Evolutionary conservation across 2,797 vertebrate species (phyloP), one percentile per base, ranked within the genome.

Genomic region (Tarsius wallacei): DNA sequence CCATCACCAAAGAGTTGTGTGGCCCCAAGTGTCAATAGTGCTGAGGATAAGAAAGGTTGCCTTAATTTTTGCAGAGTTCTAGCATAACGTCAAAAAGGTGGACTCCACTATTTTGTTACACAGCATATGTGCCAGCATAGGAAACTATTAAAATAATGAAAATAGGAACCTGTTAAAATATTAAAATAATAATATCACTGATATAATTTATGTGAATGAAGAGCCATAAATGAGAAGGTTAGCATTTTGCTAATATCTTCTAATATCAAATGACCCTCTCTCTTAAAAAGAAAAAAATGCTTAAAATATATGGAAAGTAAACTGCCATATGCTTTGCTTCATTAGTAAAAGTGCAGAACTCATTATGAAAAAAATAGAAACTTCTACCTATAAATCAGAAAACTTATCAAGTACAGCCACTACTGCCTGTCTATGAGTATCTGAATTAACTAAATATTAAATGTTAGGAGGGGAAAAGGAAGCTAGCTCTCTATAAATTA

Each of bases 361-460:
- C 16, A 92, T 95, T 78, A 90, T 84, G 21, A 89, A 92, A 90
- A 64, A 86, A 76, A 26, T 8, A 88, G 22, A 95, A 92, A 83
- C 4, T 51, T 78, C 51, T 22, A 33, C 80, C 33, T 53, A 63
- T 85, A 81, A 88, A 77, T 97, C 49, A 82, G 61, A 15, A 77
- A 93, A 77, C 76, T 47, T 71, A 83, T 81, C 28, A 76, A 84
- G 47, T 95, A 16, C 47, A 74, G 47, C 59, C 31, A 61, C 17
- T 85, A 49, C 19, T 26, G 10, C 47, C 47, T 80, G 36, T 93
- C 19, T 82, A 15, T 51, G 28, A 76, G 42, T 90, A n/a, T 86
- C 59, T 90, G 31, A 95, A 91, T 57, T 87, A 89, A 87, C 24
- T 90, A 70, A 93, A 96, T 92, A 64, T 87, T 86, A 83, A 88